These are phyloP conservation scores for Rugalucina vietnamica DNA, from an alignment of 2,888 invertebrate species.

Conservation along the genomic window DNA sequence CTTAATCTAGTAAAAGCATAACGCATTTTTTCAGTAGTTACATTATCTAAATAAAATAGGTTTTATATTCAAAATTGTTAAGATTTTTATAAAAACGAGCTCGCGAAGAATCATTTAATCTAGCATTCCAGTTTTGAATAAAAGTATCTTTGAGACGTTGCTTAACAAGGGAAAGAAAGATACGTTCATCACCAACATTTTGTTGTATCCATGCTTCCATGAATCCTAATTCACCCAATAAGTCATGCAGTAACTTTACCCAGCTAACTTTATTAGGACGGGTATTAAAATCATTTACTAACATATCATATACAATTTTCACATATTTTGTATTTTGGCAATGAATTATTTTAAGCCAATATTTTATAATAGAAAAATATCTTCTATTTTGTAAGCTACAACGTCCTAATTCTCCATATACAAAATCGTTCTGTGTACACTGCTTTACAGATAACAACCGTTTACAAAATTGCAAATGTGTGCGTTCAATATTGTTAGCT, in stretches of 20 bases:
- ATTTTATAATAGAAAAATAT: neutral
- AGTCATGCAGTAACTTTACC: neutral
- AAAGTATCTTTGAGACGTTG: neutral
- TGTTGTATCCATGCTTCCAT: constrained; percentile 16
- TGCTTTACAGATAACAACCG: neutral
- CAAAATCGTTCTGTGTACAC: neutral
- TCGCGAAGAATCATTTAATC: neutral
- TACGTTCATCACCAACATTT: neutral
- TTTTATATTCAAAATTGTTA: neutral
- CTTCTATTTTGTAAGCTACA: neutral
- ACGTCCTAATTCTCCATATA: neutral
- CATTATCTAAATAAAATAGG: neutral
- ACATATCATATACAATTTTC: neutral
- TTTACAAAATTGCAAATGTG: constrained; percentile 9
- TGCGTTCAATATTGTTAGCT: neutral
- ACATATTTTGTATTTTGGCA: neutral
- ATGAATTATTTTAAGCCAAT: neutral
- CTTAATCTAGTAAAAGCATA: neutral
- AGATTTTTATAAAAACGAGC: neutral
- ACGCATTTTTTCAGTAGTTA: neutral
- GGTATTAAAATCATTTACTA: neutral
- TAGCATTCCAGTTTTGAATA: neutral
- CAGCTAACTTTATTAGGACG: neutral
- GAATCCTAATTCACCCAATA: constrained; percentile 16
- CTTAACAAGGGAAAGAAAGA: neutral